phyloP scores from a whole-genome alignment of 1,140 invertebrate genomes.

The Brachionus koreanus region DNA sequence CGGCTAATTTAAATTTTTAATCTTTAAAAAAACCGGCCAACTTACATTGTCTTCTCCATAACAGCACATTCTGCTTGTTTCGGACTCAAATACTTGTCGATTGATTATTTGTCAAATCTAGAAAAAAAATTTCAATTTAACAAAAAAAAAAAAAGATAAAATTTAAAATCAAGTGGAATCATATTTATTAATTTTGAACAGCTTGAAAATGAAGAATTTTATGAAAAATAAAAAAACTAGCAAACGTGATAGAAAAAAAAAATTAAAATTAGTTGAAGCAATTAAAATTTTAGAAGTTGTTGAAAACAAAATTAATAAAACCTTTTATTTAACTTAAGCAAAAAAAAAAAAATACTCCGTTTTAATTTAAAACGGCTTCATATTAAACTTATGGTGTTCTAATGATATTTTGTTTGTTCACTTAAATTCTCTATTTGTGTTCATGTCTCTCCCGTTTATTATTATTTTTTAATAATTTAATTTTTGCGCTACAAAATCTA shows the following conservation, averaged over 20 bases:
- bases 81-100: not conserved
- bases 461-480: constrained; percentile 5
- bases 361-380: not conserved
- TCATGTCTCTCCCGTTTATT: constrained; percentile 16
- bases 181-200: not conserved
- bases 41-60: constrained; percentile 2
- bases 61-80: not conserved
- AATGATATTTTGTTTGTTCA: not conserved
- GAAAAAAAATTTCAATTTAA: not conserved
- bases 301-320: constrained; percentile 3
- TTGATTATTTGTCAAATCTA: not conserved
- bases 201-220: not conserved
- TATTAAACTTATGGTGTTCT: not conserved
- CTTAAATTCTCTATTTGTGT: constrained; percentile 5
- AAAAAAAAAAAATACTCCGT: not conserved
- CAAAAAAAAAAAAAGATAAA: not conserved
- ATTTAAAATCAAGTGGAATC: not conserved
- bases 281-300: constrained; percentile 10
- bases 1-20: not conserved
- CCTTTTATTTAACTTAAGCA: not conserved
- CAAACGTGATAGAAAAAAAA: not conserved
- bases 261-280: not conserved
- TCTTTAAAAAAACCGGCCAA: not conserved
- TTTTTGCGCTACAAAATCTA: constrained; percentile 7
- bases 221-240: not conserved